These are phyloP conservation scores for Solenopsis fugax DNA, from an alignment of 1,140 invertebrate species.

Conservation along the genomic window DNA sequence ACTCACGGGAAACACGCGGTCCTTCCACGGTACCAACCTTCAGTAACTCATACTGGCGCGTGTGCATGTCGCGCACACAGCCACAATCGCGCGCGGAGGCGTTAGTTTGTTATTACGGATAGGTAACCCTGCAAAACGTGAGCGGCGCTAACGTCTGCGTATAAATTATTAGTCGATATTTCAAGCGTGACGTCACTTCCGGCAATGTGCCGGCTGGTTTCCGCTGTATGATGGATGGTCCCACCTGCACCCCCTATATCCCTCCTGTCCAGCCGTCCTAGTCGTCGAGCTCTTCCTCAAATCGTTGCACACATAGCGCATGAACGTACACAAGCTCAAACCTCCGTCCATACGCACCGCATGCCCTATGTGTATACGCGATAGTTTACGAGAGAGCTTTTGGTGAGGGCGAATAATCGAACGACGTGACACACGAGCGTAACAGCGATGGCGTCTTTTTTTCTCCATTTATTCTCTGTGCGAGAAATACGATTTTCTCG, in stretches of 20 bases:
- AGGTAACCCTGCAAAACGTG: slow-evolving; percentile 73
- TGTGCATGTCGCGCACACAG: not conserved
- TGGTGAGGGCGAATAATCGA: slow-evolving; percentile 39
- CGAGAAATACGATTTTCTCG: slow-evolving; percentile 34
- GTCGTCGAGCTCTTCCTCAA: slow-evolving; percentile 74
- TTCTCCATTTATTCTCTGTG: not conserved
- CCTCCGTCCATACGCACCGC: not conserved
- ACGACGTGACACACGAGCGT: not conserved
- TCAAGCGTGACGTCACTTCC: slow-evolving; percentile 84
- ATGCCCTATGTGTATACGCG: not conserved
- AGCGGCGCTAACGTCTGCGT: slow-evolving; percentile 82
- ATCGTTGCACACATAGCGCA: slow-evolving; percentile 67
- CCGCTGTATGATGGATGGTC: slow-evolving; percentile 83
- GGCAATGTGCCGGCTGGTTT: slow-evolving; percentile 85
- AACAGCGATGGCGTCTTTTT: slow-evolving; percentile 1
- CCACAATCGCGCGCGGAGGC: slow-evolving; percentile 51
- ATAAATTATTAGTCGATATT: slow-evolving; percentile 86
- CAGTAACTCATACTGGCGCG: not conserved
- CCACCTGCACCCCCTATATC: slow-evolving; percentile 57
- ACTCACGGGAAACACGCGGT: not conserved
- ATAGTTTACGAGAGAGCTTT: slow-evolving; percentile 27
- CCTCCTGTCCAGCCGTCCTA: slow-evolving; percentile 65
- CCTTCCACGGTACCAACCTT: not conserved
- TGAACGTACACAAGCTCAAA: slow-evolving; percentile 10
- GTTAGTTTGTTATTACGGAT: slow-evolving; percentile 78